Percentiles rank a stretch among this genome's conserved stretches.
Evolutionary conservation across 2,888 invertebrate genomes (phyloP).

Genomic region (Crepidodera aurea): DNA sequence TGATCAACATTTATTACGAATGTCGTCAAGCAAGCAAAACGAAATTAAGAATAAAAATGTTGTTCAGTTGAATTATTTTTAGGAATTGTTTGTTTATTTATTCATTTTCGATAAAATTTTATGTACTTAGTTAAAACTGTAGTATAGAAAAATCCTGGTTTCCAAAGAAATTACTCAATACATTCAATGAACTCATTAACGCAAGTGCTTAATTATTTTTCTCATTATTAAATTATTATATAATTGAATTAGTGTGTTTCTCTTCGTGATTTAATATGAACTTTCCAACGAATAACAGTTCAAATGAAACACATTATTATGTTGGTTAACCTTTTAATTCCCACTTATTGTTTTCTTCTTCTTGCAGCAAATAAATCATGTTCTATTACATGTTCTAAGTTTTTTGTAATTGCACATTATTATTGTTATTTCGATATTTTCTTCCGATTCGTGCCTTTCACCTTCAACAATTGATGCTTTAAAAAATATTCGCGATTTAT

Average conservation of each 20-base stretch:
- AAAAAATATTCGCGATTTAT: too few relatives aligned
- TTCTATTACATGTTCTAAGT: constrained; percentile 11
- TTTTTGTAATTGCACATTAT: constrained; percentile 8
- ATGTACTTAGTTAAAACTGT: too few relatives aligned
- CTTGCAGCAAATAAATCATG: neutral
- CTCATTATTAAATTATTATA: constrained; percentile 24
- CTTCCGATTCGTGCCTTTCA: constrained; percentile 15
- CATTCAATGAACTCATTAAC: constrained; percentile 15
- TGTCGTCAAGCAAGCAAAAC: too few relatives aligned
- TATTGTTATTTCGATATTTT: constrained; percentile 10
- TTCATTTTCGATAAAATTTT: too few relatives aligned
- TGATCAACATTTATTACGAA: neutral
- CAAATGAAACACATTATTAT: constrained; percentile 17
- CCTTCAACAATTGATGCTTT: too few relatives aligned
- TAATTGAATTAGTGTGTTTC: constrained; percentile 27
- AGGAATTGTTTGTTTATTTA: too few relatives aligned
- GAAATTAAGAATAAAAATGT: too few relatives aligned
- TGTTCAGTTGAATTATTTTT: too few relatives aligned
- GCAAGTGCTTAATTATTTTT: constrained; percentile 12
- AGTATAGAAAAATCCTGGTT: neutral
- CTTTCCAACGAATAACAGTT: constrained; percentile 20
- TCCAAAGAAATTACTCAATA: constrained; percentile 3
- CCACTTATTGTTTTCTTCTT: constrained; percentile 16
- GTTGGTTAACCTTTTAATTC: constrained; percentile 17
- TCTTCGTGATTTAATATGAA: constrained; percentile 22